Conservation (phyloP, 2,888 invertebrate species). For the Tenthredo mesomela region DNA sequence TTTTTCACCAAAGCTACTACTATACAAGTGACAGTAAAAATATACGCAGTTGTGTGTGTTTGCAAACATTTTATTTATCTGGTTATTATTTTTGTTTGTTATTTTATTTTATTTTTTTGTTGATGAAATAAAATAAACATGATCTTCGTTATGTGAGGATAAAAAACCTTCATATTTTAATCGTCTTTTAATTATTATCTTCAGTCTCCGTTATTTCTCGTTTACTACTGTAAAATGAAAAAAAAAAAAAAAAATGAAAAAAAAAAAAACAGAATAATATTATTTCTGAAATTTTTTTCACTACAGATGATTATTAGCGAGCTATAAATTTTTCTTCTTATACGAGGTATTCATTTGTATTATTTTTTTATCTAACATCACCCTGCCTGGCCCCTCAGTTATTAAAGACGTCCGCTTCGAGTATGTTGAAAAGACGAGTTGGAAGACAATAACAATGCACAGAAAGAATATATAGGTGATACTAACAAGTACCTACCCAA, state of each 20-base stretch:
- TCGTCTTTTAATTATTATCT: not conserved
- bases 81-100: constrained; percentile 4
- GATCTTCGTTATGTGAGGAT: not conserved
- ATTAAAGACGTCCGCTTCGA: constrained; percentile 71
- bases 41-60: not conserved
- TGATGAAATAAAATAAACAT: not conserved
- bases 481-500: constrained; percentile 68
- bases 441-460: constrained; percentile 69
- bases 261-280: not conserved
- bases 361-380: constrained; percentile 44
- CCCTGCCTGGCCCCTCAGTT: constrained; percentile 64
- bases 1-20: not conserved
- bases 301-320: constrained; percentile 3
- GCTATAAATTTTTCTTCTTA: constrained; percentile 3
- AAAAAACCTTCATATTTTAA: not conserved
- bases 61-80: not conserved
- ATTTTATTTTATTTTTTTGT: not conserved
- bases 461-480: constrained; percentile 71
- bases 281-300: not conserved
- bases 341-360: constrained; percentile 13
- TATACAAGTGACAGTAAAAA: not conserved
- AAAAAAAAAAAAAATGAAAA: too few species aligned
- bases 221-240: constrained; percentile 6
- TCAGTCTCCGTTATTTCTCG: not conserved
- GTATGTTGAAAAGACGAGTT: constrained; percentile 73